Evolutionary conservation across 2,113 vertebrate species (phyloP), one percentile per base, ranked within the genome.

Genomic region (Machaerirhynchus nigripectus): DNA sequence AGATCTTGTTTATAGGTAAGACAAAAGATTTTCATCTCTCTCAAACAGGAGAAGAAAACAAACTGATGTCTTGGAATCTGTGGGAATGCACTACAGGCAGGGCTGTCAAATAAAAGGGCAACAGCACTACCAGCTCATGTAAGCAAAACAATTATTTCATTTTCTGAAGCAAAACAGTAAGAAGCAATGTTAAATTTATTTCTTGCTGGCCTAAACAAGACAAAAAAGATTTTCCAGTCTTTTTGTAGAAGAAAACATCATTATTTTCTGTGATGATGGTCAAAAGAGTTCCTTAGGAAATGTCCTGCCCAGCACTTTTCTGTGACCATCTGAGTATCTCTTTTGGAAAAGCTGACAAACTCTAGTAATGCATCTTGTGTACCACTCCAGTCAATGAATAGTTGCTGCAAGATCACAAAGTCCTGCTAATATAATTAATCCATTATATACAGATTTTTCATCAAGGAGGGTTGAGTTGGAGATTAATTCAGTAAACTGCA

Each of bases 81-180:
- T 15, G 40, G 42, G 37, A 94, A 9, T 0, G 0, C 20, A 49
- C 39, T 80, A 12, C 63, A 70, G 61, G 55, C 22, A 77, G 8
- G 11, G 13, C 13, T 90, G 75, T 74, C 90, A 90, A 93, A 63
- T 83, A 67, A 90, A 94, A 93, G 67, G 59, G 59, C 74, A 94
- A 74, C 13, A 80, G 26, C 8, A 42, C 16, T 83, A 63, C 28
- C 21, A 67, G 15, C 31, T 88, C 23, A 37, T 18, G 52, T 61
- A 94, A 95, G 81, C 57, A 93, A 90, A 56, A 4, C 11, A 63
- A 64, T 44, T 84, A 44, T 79, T 91, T 93, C n/a, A 31, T 85
- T 2, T 26, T 94, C 76, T 63, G 35, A 20, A 90, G 60, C 35
- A 47, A 65, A 95, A 57, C 11, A 74, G 8, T 42, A 87, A 49